Conservation (phyloP, 2,888 invertebrate genomes). For the Synanthedon formicaeformis region DNA sequence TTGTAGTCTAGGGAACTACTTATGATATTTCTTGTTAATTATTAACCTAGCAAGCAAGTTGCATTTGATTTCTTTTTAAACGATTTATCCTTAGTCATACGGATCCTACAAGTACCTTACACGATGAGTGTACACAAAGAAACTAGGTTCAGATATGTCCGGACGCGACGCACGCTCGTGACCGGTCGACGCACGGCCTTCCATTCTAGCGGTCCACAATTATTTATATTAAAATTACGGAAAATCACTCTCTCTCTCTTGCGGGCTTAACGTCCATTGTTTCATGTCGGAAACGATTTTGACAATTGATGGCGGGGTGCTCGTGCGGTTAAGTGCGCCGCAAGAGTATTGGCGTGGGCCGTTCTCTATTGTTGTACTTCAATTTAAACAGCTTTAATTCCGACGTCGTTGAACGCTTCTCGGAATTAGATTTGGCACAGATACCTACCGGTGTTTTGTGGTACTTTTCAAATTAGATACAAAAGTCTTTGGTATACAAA, state of each 20-base stretch:
- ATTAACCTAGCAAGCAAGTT: no score
- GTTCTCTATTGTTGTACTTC: conserved; percentile 41
- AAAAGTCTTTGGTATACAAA: neutral
- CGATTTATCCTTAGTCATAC: no score
- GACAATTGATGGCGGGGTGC: conserved; percentile 33
- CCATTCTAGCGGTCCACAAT: conserved; percentile 38
- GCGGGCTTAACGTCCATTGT: conserved; percentile 33
- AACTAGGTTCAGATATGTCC: neutral
- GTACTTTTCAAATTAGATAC: neutral
- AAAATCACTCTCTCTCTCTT: conserved; percentile 40
- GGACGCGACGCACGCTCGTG: conserved; percentile 34
- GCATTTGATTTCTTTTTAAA: no score
- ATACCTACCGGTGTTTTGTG: conserved; percentile 5
- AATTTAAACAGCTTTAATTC: conserved; percentile 42
- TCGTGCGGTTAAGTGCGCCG: conserved; percentile 10
- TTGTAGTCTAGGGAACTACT: no score
- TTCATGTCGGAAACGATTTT: conserved; percentile 36
- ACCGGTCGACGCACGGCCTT: conserved; percentile 34
- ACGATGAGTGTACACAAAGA: neutral
- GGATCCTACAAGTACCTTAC: no score
- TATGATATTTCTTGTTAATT: no score
- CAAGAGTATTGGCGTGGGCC: conserved; percentile 31
- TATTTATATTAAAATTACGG: conserved; percentile 50
- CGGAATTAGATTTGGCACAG: conserved; percentile 10
- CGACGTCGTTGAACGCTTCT: conserved; percentile 44